Percentiles rank a stretch among this genome's conserved stretches.
Conservation (phyloP, 2,113 vertebrate genomes). For the Anseranas semipalmata region DNA sequence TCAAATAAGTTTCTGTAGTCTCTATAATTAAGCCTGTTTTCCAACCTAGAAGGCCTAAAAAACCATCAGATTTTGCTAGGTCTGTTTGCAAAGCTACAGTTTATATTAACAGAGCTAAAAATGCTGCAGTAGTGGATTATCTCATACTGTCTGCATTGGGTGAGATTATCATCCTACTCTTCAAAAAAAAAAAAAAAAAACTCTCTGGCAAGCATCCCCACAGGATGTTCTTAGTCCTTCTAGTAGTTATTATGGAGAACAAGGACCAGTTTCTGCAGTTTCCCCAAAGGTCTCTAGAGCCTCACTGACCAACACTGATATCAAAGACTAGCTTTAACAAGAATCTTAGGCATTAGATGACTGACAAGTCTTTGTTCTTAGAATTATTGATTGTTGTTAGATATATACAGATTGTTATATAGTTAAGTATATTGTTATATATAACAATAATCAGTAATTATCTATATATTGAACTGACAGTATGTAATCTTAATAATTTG, state of each 20-base stretch:
- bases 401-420: not conserved
- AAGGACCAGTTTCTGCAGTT: not conserved
- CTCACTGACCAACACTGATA: not conserved
- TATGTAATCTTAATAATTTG: not conserved
- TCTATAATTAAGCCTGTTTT: not conserved
- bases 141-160: not conserved
- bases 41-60: not conserved
- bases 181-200: not conserved
- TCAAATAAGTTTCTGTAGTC: not conserved
- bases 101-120: not conserved
- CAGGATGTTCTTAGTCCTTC: not conserved
- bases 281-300: not conserved
- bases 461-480: not conserved
- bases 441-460: too few relatives aligned
- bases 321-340: not conserved
- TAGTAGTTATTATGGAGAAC: not conserved
- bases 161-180: not conserved
- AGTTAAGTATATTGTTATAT: too few relatives aligned
- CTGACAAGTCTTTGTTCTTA: not conserved
- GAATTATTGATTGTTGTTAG: not conserved
- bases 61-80: not conserved
- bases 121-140: not conserved
- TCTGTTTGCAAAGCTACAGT: not conserved
- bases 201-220: not conserved
- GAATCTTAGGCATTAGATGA: not conserved